A percentile compares a stretch with the other conserved stretches of the same genome.
These are phyloP conservation scores for Apostichopus leukothele DNA, from an alignment of 53 echinoderm and acorn worm species.

Conservation along the genomic window DNA sequence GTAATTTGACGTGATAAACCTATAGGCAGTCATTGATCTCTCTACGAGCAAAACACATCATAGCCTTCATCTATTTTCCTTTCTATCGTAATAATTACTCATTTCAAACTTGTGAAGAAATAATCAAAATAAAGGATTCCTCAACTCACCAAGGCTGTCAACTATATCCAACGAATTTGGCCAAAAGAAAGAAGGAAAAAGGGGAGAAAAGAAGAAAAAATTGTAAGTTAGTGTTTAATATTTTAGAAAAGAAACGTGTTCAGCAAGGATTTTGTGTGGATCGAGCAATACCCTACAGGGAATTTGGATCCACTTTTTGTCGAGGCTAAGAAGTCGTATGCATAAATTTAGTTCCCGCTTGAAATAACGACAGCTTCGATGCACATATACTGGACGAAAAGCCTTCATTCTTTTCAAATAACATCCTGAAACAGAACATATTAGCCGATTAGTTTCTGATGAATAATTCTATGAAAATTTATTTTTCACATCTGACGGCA, in stretches of 20 bases:
- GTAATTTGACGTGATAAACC: too few relatives aligned
- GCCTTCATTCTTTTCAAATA: too few relatives aligned
- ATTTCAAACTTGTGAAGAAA: neutral
- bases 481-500: too few relatives aligned
- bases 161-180: conserved; percentile 7
- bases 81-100: too few relatives aligned
- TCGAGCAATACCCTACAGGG: neutral
- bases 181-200: neutral
- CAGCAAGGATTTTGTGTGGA: neutral
- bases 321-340: neutral
- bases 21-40: too few relatives aligned
- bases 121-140: neutral
- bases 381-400: too few relatives aligned
- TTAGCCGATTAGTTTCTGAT: too few relatives aligned
- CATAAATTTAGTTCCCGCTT: neutral
- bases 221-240: neutral
- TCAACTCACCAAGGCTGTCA: conserved; percentile 35
- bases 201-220: neutral
- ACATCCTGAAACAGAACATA: too few relatives aligned
- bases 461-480: too few relatives aligned
- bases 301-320: neutral
- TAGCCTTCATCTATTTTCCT: too few relatives aligned
- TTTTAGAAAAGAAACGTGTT: neutral
- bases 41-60: too few relatives aligned
- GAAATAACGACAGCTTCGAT: neutral